Base-by-base conservation (phyloP, 64 coral and sea anemone genomes). In the Montipora foliosa region DNA sequence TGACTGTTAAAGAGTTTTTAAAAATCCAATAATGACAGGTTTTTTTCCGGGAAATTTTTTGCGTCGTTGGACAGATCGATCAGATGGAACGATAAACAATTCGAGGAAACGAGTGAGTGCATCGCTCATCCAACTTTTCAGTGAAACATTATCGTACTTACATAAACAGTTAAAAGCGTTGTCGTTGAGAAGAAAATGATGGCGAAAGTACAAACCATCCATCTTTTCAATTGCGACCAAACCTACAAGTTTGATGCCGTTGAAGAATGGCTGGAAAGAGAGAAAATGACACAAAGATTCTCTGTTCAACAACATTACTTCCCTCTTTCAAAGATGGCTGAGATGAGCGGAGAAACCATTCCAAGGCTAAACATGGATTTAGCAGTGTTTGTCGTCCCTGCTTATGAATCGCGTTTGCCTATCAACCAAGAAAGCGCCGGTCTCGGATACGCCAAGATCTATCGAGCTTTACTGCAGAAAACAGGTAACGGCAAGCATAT, bases 321-420 rank as follows among this genome's bases (percentile, higher is more conserved):
- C 52, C 67, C 87, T 2, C 76, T 93, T 75, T 55, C 95, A 64
- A 25, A 80, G 20, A 96, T 96, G 95, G 15, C 79, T 19, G 62
- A 93, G 76, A 79, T 89, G 49, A 80, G 73, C 19, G 9, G 3
- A 5, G 4, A 80, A 73, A 88, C 29, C 7, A 48, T 71, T 47
- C 81, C 44, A 1, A 57, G 49, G 10, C 64, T 93, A 14, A 64
- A 91, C 3, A 74, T 81, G 49, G 86, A 93, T 69, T 74, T 82
- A 6, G 95, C 95, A 9, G 90, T 96, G 16, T 96, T 96, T 87
- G 95, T 96, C 19, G 95, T 96, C 10, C 95, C 90, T 80, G 95
- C 91, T 24, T 66, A 96, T 24, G 95, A 96, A 47, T 96, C 91
- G 9, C 71, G 87, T 3, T 29, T 96, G 4, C 90, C 91, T 48